Percentiles rank a stretch among this genome's conserved stretches.
phyloP scores from a whole-genome alignment of 2,113 vertebrate species.

The Psilopsiagon aymara region DNA sequence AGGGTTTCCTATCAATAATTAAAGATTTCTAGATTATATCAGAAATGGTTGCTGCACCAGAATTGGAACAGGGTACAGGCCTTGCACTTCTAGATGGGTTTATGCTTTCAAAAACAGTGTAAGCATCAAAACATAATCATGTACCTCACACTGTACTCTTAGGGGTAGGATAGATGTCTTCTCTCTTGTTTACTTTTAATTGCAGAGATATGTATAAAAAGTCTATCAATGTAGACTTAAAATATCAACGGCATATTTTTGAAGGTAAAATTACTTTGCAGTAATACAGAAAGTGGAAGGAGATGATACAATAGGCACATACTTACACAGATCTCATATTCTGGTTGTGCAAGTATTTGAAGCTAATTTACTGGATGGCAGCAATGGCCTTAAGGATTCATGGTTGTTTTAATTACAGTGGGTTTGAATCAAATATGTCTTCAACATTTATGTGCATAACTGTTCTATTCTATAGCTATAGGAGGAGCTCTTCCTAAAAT shows the following conservation, averaged over 20 bases:
- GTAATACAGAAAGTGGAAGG: neutral
- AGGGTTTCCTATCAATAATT: neutral
- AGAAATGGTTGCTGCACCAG: neutral
- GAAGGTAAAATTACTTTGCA: neutral
- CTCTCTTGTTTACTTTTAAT: neutral
- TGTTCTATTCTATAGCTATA: neutral
- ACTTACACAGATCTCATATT: neutral
- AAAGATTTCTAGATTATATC: neutral
- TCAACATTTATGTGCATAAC: neutral
- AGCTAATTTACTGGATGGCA: neutral
- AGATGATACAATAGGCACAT: neutral
- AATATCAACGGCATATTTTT: neutral
- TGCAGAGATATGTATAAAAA: neutral
- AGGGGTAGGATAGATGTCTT: neutral
- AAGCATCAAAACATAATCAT: neutral
- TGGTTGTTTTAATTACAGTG: neutral
- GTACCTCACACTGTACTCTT: fast-evolving
- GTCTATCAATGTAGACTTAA: neutral
- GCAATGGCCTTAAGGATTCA: neutral
- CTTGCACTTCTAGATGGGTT: neutral
- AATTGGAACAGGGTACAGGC: neutral
- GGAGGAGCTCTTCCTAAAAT: neutral
- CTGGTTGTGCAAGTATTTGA: neutral
- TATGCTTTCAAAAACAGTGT: neutral
- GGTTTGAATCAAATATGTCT: neutral